A percentile compares a stretch with the other conserved stretches of the same genome.
These are phyloP conservation scores for Lepetodrilus schrolli DNA, from an alignment of 2,888 invertebrate species.

Conservation along the genomic window DNA sequence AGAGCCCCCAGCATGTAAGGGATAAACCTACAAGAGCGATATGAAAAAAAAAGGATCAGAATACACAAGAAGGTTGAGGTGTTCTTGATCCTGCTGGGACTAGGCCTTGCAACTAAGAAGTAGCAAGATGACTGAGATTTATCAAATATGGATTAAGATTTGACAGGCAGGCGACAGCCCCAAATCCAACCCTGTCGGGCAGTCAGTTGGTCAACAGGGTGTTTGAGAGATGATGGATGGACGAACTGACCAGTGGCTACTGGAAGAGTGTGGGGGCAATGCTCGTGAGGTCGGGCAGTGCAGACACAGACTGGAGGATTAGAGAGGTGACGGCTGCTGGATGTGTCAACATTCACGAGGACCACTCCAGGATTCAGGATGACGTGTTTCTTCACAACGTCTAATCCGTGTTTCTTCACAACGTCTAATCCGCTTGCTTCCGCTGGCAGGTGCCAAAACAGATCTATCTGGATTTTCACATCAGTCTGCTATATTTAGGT, in stretches of 20 bases:
- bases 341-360: background rate
- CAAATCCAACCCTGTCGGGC: background rate
- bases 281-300: background rate
- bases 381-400: background rate
- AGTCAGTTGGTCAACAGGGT: background rate
- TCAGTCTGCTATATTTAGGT: no score
- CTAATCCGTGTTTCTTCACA: no score
- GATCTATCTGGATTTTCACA: no score
- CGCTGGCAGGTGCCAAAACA: no score
- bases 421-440: no score
- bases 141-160: constrained; percentile 13
- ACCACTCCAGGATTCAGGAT: no score
- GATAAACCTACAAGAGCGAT: background rate
- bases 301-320: background rate
- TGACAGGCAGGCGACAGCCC: background rate
- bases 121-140: background rate
- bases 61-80: background rate
- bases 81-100: background rate
- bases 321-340: background rate
- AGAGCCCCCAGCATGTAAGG: background rate
- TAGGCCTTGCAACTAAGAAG: background rate
- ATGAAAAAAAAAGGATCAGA: background rate
- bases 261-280: background rate
- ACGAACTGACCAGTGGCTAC: background rate
- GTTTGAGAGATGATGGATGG: constrained; percentile 3